Percentiles rank a stretch among this genome's conserved stretches.
Evolutionary conservation across 64 coral and sea anemone genomes (phyloP).

Genomic region (Actinia tenebrosa): DNA sequence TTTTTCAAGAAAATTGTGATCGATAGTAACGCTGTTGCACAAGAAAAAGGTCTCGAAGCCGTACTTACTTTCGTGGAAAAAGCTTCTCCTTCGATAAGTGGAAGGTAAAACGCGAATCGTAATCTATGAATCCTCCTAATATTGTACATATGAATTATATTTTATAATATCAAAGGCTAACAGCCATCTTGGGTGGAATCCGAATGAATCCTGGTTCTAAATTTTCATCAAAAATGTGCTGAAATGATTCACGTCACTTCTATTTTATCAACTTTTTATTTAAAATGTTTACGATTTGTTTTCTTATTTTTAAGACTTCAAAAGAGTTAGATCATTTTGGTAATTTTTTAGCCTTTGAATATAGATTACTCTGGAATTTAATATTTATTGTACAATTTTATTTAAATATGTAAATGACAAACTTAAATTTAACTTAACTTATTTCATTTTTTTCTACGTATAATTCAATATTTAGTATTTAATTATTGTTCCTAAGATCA

Average conservation of each 20-base stretch:
- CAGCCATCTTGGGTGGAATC: background rate
- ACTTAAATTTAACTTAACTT: no score
- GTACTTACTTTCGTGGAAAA: slow-evolving; percentile 73
- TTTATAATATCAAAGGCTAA: background rate
- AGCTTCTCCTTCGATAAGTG: slow-evolving; percentile 81
- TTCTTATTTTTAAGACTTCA: background rate
- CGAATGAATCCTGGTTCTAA: background rate
- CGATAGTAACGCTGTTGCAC: slow-evolving; percentile 94
- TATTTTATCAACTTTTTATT: background rate
- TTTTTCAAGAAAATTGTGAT: slow-evolving; percentile 94
- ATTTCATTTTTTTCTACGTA: no score
- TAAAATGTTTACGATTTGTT: background rate
- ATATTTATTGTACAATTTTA: no score
- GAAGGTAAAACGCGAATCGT: slow-evolving; percentile 36
- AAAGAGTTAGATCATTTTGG: background rate
- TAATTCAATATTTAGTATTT: no score
- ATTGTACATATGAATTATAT: background rate
- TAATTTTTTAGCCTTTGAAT: no score
- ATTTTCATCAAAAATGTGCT: background rate
- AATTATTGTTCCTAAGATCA: no score
- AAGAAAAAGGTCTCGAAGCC: slow-evolving; percentile 92
- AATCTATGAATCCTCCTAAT: background rate
- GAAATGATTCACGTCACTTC: background rate
- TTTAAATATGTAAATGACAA: no score
- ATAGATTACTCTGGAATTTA: no score